phyloP scores from a whole-genome alignment of 2,888 invertebrate species.

The Dicycla oo region DNA sequence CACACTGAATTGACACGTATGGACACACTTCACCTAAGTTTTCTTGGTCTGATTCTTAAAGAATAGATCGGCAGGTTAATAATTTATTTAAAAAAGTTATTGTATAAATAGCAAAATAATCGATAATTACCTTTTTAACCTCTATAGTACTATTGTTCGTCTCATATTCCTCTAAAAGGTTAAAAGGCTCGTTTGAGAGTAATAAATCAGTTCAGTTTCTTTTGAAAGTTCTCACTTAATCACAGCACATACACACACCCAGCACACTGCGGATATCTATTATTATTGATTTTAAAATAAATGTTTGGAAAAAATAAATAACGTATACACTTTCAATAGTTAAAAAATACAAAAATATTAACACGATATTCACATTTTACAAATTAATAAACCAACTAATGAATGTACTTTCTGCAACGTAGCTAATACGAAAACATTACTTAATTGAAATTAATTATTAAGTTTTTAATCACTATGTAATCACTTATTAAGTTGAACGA shows the following conservation, averaged over 20 bases:
- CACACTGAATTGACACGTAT: too few relatives aligned
- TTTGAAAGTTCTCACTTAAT: not conserved
- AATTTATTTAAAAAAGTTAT: too few relatives aligned
- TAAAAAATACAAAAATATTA: not conserved
- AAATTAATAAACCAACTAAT: not conserved
- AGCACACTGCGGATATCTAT: too few relatives aligned
- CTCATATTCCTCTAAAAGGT: not conserved
- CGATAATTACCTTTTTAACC: not conserved
- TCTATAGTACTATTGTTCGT: not conserved
- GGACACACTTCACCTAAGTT: too few relatives aligned
- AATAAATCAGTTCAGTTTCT: too few relatives aligned
- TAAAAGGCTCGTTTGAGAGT: not conserved
- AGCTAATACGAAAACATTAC: not conserved
- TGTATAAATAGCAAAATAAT: too few relatives aligned
- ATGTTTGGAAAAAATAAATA: not conserved
- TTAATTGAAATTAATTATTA: not conserved
- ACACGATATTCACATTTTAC: not conserved
- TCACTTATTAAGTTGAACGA: slow-evolving; percentile 16
- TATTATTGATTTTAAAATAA: not conserved
- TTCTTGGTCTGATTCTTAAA: too few relatives aligned
- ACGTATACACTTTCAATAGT: not conserved
- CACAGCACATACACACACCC: not conserved
- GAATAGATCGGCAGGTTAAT: too few relatives aligned
- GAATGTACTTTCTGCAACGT: not conserved
- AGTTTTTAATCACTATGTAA: not conserved